Percentiles rank a stretch among this genome's conserved stretches.
Evolutionary conservation across 2,888 invertebrate species (phyloP).

Genomic region (Priocnemis perturbator): DNA sequence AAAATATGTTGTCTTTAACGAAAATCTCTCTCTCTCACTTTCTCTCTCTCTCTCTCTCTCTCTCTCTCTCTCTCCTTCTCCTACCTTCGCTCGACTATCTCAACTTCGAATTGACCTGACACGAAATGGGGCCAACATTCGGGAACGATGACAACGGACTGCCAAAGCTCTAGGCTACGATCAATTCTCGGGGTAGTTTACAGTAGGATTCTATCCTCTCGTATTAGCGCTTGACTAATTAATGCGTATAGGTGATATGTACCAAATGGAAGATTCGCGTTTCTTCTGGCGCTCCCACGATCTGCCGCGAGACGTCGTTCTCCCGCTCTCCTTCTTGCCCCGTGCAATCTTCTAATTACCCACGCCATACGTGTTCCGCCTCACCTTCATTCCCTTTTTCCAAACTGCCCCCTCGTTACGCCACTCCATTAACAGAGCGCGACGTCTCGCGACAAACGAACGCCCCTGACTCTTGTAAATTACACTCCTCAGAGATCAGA

Average conservation of each 20-base stretch:
- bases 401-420: neutral
- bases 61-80: neutral
- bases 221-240: neutral
- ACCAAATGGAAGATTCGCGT: slow-evolving; percentile 75
- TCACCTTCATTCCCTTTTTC: too few relatives aligned
- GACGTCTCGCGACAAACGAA: slow-evolving; percentile 3
- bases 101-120: too few relatives aligned
- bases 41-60: neutral
- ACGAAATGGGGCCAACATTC: neutral
- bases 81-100: slow-evolving; percentile 10
- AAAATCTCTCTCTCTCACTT: slow-evolving; percentile 30
- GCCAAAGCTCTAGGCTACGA: neutral
- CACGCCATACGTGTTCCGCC: too few relatives aligned
- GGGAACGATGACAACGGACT: neutral
- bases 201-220: too few relatives aligned
- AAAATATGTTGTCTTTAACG: slow-evolving; percentile 27
- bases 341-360: too few relatives aligned
- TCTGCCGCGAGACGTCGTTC: slow-evolving; percentile 22
- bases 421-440: neutral
- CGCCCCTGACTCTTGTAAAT: slow-evolving; percentile 5
- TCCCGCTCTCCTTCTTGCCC: too few relatives aligned
- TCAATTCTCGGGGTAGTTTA: too few relatives aligned
- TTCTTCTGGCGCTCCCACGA: slow-evolving; percentile 35
- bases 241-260: slow-evolving; percentile 69
- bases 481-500: slow-evolving; percentile 2